Base-by-base conservation (phyloP, 2,888 invertebrate species). In the Tinea pellionella region DNA sequence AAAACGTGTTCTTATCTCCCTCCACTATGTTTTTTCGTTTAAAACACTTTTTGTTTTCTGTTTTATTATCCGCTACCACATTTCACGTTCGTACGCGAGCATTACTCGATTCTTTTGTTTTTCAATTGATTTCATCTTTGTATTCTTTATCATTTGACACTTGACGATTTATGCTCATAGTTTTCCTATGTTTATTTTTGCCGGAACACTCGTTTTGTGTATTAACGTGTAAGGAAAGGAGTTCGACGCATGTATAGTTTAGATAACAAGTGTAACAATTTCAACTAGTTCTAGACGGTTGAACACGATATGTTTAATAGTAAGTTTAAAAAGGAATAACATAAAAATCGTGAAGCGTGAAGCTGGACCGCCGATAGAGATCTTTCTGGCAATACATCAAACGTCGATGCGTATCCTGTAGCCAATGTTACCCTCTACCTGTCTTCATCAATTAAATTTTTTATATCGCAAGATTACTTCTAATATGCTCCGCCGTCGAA, bases 361-460 rank as follows among this genome's bases (percentile, higher is more conserved):
- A 47, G 24, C 47, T 1, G 29, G 59, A 24, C 24, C 13, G 18
- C 18, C 64, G 77, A 78, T 78, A 77, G 68, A 69, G 69, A 77
- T 79, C 77, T 73, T 70, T 70, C 73, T 68, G 72, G 74, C 71
- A 71, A 79, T 77, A 74, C 71, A 75, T 77, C 75, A 76, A 72
- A 76, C 70, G 71, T 37, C 58, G 15, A 57, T 41, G 16, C 18
- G 19, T n/a, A 55, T 37, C 43, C 42, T 29, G 59, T 19, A 57
- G 12, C 57, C 32, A 19, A 24, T 53, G 55, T 53, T 53, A 32
- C 62, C 47, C 59, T 68, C 71, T 80, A 80, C 79, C 80, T 83
- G 81, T 81, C 82, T 75, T 75, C 82, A 85, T 86, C 84, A 85
- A 83, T 84, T 80, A 84, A 70, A 69, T 78, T 82, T 82, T 80